Evolutionary conservation across 2,113 vertebrate species (phyloP).

Genomic region (Rhabdomys dilectus): DNA sequence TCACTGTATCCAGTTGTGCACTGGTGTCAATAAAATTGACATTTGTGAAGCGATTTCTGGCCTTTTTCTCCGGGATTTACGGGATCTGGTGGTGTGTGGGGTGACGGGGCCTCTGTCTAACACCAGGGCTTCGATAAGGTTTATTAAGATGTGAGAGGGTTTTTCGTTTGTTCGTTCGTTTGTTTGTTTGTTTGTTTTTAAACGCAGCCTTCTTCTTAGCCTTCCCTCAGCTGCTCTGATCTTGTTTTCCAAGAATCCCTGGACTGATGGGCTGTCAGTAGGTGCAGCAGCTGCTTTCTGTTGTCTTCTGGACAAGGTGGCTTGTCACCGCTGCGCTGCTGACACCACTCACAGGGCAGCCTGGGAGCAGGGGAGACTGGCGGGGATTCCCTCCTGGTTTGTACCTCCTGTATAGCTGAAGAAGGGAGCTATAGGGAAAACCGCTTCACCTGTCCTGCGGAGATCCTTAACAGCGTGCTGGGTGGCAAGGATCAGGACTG

Average conservation of each 20-base stretch:
- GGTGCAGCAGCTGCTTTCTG: not conserved
- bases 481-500: constrained; percentile 45
- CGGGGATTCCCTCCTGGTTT: not conserved
- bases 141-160: constrained; percentile 10
- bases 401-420: not conserved
- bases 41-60: constrained; percentile 90
- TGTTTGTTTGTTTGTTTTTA: not conserved
- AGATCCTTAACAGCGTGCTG: constrained; percentile 6
- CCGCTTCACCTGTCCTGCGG: constrained; percentile 17
- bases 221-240: constrained; percentile 31
- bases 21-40: constrained; percentile 96
- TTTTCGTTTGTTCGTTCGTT: too few species aligned
- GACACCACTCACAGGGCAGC: not conserved
- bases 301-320: not conserved
- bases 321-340: not conserved
- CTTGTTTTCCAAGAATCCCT: constrained; percentile 1
- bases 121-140: constrained; percentile 73
- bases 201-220: not conserved
- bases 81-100: constrained; percentile 84
- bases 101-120: constrained; percentile 74
- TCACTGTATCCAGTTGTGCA: constrained; percentile 92
- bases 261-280: not conserved
- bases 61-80: constrained; percentile 88
- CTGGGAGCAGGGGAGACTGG: not conserved
- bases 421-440: constrained; percentile 49